phyloP scores from a whole-genome alignment of 37 sponge, comb jelly and placozoan genomes.

The Haliclona indistincta region DNA sequence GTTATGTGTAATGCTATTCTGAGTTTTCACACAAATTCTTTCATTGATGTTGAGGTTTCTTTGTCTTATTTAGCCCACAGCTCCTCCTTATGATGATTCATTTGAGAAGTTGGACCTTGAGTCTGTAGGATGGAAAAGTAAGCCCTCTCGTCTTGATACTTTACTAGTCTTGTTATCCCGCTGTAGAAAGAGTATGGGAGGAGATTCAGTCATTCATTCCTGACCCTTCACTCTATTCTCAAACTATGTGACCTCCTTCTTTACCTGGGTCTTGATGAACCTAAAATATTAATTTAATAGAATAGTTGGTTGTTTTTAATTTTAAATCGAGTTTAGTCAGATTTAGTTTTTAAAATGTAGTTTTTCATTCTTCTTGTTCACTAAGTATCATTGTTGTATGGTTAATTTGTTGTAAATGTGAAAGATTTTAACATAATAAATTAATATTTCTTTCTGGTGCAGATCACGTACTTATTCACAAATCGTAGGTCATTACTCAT shows the following conservation, averaged over 20 bases:
- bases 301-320: neutral
- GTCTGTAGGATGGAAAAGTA: constrained; percentile 48
- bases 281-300: neutral
- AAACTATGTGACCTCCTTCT: constrained; percentile 1
- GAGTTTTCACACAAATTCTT: neutral
- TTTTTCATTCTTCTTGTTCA: too few relatives aligned
- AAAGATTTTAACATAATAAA: too few relatives aligned
- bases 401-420: too few relatives aligned
- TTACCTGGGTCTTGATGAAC: neutral
- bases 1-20: too few relatives aligned
- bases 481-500: too few relatives aligned
- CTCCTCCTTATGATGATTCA: constrained; percentile 55
- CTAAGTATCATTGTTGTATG: too few relatives aligned
- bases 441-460: too few relatives aligned
- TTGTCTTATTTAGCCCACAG: constrained; percentile 26
- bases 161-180: neutral
- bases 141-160: neutral
- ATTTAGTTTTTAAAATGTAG: too few relatives aligned
- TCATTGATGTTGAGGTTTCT: neutral
- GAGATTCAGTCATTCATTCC: constrained; percentile 42
- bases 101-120: constrained; percentile 50
- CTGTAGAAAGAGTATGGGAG: constrained; percentile 38
- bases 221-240: constrained; percentile 37
- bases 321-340: too few relatives aligned
- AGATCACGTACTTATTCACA: too few relatives aligned